Percentiles rank a stretch among this genome's conserved stretches.
Conservation (phyloP, 2,113 vertebrate species). For the Hippocampus mohnikei region DNA sequence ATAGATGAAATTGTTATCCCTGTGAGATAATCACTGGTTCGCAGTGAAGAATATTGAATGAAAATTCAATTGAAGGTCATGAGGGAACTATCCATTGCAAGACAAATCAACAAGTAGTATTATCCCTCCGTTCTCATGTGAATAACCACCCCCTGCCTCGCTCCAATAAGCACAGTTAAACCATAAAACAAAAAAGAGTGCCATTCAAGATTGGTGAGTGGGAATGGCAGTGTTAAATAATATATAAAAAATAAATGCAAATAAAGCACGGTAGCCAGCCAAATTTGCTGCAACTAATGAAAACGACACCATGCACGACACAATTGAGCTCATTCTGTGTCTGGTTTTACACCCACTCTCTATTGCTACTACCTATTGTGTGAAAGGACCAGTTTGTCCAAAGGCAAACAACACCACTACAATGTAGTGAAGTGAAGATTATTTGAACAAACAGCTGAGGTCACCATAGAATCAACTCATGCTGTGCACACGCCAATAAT, state of each 20-base stretch:
- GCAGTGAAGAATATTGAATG: neutral
- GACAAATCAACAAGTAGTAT: neutral
- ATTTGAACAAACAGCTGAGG: constrained; percentile 22
- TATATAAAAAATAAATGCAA: no score
- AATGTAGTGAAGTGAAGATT: constrained; percentile 10
- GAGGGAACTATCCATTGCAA: neutral
- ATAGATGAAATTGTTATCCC: neutral
- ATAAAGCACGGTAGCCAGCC: no score
- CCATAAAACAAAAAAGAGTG: no score
- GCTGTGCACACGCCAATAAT: constrained; percentile 8
- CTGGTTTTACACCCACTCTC: no score
- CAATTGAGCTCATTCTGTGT: no score
- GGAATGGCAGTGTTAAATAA: no score
- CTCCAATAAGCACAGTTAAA: no score
- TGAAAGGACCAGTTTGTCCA: constrained; percentile 19
- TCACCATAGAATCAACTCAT: constrained; percentile 13
- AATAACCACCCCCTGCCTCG: no score
- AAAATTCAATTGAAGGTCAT: neutral
- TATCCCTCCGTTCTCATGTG: neutral
- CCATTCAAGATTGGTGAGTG: no score
- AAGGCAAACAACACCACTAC: constrained; percentile 25
- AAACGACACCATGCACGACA: no score
- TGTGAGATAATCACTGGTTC: neutral
- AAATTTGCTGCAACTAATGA: no score
- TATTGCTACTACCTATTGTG: neutral